These are phyloP conservation scores for Dasypogon diadema DNA, from an alignment of 2,888 invertebrate genomes.

Conservation along the genomic window DNA sequence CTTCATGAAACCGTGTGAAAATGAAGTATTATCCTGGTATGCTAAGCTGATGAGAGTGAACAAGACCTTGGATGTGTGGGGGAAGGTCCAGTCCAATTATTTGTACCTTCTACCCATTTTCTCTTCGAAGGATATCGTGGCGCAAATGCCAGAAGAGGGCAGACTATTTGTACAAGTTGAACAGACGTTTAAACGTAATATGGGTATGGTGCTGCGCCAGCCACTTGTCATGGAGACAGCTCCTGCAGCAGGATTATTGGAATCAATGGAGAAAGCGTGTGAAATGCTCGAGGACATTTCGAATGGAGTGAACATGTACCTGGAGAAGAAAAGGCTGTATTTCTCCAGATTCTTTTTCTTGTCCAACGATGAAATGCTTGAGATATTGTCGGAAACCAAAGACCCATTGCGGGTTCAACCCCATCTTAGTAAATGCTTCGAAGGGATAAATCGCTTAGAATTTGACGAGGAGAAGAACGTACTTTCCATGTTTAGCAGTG, in stretches of 20 bases:
- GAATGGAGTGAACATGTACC: conserved; percentile 74
- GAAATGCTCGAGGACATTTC: conserved; percentile 73
- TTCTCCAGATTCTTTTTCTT: conserved; percentile 83
- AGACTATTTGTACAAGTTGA: conserved; percentile 72
- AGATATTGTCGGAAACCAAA: too few species aligned
- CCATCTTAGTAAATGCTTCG: too few species aligned
- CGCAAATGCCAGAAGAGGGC: conserved; percentile 76
- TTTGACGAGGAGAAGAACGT: conserved; percentile 71
- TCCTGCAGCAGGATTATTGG: conserved; percentile 75
- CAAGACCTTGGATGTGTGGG: conserved; percentile 75
- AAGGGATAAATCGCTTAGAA: conserved; percentile 73
- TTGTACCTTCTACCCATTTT: conserved; percentile 77
- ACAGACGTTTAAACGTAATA: conserved; percentile 68
- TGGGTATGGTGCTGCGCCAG: conserved; percentile 64
- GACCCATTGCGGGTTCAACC: too few species aligned
- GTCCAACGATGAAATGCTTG: conserved; percentile 80
- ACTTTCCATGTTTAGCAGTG: conserved; percentile 73
- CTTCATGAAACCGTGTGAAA: conserved; percentile 76
- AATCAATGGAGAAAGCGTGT: conserved; percentile 74
- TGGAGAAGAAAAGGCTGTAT: conserved; percentile 75
- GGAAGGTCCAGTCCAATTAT: conserved; percentile 75
- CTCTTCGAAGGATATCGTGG: conserved; percentile 74
- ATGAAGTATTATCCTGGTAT: conserved; percentile 72
- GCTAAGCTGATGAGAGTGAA: conserved; percentile 71
- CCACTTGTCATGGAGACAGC: conserved; percentile 69